phyloP scores from a whole-genome alignment of 2,113 vertebrate genomes.

The Oncorhynchus tshawytscha region DNA sequence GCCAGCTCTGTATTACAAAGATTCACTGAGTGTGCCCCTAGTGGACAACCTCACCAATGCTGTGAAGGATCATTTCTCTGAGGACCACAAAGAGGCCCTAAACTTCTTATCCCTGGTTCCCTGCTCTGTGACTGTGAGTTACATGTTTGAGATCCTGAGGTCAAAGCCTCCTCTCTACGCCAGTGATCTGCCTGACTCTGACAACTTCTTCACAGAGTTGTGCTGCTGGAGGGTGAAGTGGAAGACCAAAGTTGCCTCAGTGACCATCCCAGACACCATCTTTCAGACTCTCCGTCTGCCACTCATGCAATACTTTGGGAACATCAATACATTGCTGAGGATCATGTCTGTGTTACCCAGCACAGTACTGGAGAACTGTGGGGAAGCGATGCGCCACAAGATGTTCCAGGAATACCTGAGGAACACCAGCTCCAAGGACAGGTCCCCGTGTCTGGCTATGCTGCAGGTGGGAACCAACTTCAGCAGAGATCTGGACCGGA shows the following conservation, averaged over 20 bases:
- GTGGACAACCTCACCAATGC: slow-evolving; percentile 90
- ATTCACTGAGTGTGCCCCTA: slow-evolving; percentile 84
- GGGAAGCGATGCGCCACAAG: slow-evolving; percentile 79
- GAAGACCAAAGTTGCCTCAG: slow-evolving; percentile 92
- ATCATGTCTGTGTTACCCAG: slow-evolving; percentile 89
- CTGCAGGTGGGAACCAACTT: slow-evolving; percentile 77
- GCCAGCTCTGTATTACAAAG: slow-evolving; percentile 89
- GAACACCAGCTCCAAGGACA: slow-evolving; percentile 79
- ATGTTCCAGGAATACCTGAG: slow-evolving; percentile 85
- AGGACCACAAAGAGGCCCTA: slow-evolving; percentile 91
- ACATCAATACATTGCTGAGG: slow-evolving; percentile 87
- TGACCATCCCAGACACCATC: slow-evolving; percentile 89
- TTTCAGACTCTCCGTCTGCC: slow-evolving; percentile 90
- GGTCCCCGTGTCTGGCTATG: slow-evolving; percentile 84
- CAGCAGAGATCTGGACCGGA: slow-evolving; percentile 75
- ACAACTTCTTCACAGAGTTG: slow-evolving; percentile 91
- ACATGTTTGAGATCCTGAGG: slow-evolving; percentile 82
- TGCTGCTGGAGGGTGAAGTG: slow-evolving; percentile 97
- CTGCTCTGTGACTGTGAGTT: slow-evolving; percentile 87
- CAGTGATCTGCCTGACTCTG: slow-evolving; percentile 89
- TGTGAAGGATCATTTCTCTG: slow-evolving; percentile 95
- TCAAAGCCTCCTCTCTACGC: slow-evolving; percentile 92
- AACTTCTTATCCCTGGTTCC: slow-evolving; percentile 93
- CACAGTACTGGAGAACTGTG: slow-evolving; percentile 87
- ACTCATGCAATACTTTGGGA: slow-evolving; percentile 92